phyloP scores from a whole-genome alignment of 2,113 vertebrate genomes.

The Cygnus buccinator region DNA sequence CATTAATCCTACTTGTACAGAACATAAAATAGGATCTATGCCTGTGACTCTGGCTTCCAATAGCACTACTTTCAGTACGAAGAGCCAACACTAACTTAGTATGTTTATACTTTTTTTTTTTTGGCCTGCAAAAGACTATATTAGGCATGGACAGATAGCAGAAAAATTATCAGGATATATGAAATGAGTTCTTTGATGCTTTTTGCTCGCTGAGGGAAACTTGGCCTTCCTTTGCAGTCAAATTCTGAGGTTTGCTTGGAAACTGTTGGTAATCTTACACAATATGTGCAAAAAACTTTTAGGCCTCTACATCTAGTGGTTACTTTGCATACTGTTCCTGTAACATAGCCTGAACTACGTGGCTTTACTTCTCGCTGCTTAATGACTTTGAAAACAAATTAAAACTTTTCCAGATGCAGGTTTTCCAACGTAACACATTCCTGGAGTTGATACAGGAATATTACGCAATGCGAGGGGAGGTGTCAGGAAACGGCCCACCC shows the following conservation, averaged over 20 bases:
- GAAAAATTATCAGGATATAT: background rate
- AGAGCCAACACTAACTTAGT: background rate
- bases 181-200: background rate
- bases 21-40: background rate
- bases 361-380: background rate
- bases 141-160: background rate
- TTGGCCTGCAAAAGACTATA: background rate
- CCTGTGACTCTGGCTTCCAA: background rate
- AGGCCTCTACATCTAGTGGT: background rate
- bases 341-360: background rate
- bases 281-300: background rate
- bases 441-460: background rate
- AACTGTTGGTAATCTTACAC: background rate
- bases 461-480: background rate
- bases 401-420: background rate
- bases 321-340: background rate
- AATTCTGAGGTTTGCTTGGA: background rate
- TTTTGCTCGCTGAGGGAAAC: background rate
- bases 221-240: background rate
- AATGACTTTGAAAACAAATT: background rate
- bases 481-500: background rate
- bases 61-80: background rate
- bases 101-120: accelerated
- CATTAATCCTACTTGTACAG: background rate
- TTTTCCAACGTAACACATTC: background rate